Percentiles rank a stretch among this genome's conserved stretches.
Evolutionary conservation across 2,888 invertebrate species (phyloP).

Genomic region (Ophioninae sp.): DNA sequence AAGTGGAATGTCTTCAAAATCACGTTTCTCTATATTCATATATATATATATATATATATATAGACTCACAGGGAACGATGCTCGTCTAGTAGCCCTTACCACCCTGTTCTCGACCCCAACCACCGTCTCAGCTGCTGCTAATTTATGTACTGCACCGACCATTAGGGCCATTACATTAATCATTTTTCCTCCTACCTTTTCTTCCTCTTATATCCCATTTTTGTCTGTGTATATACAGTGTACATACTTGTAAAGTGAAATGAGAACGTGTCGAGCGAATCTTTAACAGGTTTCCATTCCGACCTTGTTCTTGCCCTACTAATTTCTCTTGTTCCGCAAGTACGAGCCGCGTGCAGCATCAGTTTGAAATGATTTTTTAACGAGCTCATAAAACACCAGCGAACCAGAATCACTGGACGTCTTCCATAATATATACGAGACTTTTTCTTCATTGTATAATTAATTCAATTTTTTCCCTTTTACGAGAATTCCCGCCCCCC

Average conservation of each 20-base stretch:
- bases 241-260: conserved; percentile 36
- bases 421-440: conserved; percentile 27
- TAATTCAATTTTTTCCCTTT: conserved; percentile 34
- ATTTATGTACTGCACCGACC: conserved; percentile 64
- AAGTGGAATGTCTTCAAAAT: not conserved
- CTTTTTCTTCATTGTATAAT: conserved; percentile 47
- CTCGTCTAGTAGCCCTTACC: conserved; percentile 31
- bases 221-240: not conserved
- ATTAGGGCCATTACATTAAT: conserved; percentile 64
- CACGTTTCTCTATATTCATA: not conserved
- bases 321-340: conserved; percentile 27
- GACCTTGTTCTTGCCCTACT: conserved; percentile 19
- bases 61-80: conserved; percentile 6
- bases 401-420: conserved; percentile 16
- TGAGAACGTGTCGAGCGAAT: conserved; percentile 58
- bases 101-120: conserved; percentile 5
- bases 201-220: conserved; percentile 18
- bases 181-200: conserved; percentile 55
- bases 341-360: conserved; percentile 17
- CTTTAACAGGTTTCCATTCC: conserved; percentile 61
- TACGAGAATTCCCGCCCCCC: not conserved
- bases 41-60: conserved; percentile 12
- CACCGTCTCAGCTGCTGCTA: conserved; percentile 49
- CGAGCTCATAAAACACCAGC: conserved; percentile 61
- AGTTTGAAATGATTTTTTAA: conserved; percentile 74